These are phyloP conservation scores for Megalops atlanticus DNA, from an alignment of 2,113 vertebrate species.

Conservation along the genomic window DNA sequence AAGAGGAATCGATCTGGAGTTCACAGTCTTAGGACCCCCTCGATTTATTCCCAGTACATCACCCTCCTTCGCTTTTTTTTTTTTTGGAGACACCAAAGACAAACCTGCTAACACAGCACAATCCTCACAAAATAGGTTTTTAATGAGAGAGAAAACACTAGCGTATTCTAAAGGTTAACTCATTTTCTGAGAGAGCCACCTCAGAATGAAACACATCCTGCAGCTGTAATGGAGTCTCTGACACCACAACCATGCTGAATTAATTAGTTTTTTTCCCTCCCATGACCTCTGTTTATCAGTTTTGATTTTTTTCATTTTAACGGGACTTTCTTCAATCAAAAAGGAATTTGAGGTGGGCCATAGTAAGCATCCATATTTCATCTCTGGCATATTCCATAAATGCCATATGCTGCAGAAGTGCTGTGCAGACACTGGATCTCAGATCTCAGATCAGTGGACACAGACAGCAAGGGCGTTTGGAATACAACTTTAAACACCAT, in stretches of 20 bases:
- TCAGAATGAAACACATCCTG: slow-evolving; percentile 20
- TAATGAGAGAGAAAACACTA: slow-evolving; percentile 25
- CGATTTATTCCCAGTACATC: not conserved
- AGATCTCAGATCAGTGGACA: slow-evolving; percentile 3
- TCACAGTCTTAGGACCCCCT: not conserved
- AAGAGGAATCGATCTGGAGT: not conserved
- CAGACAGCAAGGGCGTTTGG: not conserved
- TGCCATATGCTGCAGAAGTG: slow-evolving; percentile 20
- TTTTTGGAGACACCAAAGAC: not conserved
- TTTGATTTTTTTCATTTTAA: slow-evolving; percentile 28
- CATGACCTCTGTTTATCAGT: slow-evolving; percentile 24
- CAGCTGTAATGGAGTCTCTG: slow-evolving; percentile 26
- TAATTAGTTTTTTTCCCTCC: slow-evolving; percentile 12
- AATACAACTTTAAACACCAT: slow-evolving; percentile 11
- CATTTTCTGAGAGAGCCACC: slow-evolving; percentile 19
- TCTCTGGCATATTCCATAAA: slow-evolving; percentile 21
- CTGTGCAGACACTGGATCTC: slow-evolving; percentile 14
- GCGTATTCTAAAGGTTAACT: slow-evolving; percentile 31
- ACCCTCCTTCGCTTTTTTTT: not conserved
- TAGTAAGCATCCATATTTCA: slow-evolving; percentile 21
- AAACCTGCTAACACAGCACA: not conserved
- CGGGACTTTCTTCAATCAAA: slow-evolving; percentile 33
- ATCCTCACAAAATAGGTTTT: slow-evolving; percentile 15
- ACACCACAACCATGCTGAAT: slow-evolving; percentile 22
- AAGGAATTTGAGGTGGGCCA: slow-evolving; percentile 1